Evolutionary conservation across 2,797 vertebrate species (phyloP).

Genomic region (Notoglanidium macrostoma): DNA sequence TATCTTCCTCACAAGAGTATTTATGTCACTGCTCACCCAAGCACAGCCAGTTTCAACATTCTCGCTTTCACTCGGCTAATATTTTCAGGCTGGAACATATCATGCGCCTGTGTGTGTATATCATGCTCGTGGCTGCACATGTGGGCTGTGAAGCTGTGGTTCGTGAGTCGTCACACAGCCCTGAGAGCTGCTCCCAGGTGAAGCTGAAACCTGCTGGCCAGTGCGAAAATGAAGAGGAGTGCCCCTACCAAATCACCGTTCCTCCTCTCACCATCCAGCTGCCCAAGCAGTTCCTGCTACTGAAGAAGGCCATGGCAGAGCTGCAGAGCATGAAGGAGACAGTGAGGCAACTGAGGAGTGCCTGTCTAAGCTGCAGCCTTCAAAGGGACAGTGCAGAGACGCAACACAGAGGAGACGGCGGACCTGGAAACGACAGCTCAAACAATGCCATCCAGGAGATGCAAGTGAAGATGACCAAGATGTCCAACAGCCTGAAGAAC

Average conservation of each 20-base stretch:
- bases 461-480: slow-evolving; percentile 84
- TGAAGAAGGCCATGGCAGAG: slow-evolving; percentile 90
- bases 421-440: slow-evolving; percentile 17
- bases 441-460: slow-evolving; percentile 66
- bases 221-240: slow-evolving; percentile 83
- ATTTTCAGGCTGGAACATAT: slow-evolving; percentile 38
- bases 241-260: slow-evolving; percentile 87
- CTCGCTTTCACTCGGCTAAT: slow-evolving; percentile 71
- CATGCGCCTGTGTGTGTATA: slow-evolving; percentile 81
- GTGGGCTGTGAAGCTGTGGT: slow-evolving; percentile 63
- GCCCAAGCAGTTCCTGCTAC: slow-evolving; percentile 83
- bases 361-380: slow-evolving; percentile 84
- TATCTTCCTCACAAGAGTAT: slow-evolving; percentile 71
- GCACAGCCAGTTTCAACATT: slow-evolving; percentile 71
- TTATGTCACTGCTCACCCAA: slow-evolving; percentile 82
- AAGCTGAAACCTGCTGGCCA: slow-evolving; percentile 81
- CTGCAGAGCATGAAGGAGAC: slow-evolving; percentile 87
- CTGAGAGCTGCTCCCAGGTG: slow-evolving; percentile 73
- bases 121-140: slow-evolving; percentile 71
- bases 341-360: slow-evolving; percentile 83
- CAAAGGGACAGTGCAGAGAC: slow-evolving; percentile 69
- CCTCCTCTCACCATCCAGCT: slow-evolving; percentile 90
- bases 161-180: slow-evolving; percentile 60
- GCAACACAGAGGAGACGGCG: slow-evolving; percentile 54
- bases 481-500: slow-evolving; percentile 86